Evolutionary conservation across 1,140 invertebrate genomes (phyloP).

Genomic region (Brachionus asplanchnoidis): DNA sequence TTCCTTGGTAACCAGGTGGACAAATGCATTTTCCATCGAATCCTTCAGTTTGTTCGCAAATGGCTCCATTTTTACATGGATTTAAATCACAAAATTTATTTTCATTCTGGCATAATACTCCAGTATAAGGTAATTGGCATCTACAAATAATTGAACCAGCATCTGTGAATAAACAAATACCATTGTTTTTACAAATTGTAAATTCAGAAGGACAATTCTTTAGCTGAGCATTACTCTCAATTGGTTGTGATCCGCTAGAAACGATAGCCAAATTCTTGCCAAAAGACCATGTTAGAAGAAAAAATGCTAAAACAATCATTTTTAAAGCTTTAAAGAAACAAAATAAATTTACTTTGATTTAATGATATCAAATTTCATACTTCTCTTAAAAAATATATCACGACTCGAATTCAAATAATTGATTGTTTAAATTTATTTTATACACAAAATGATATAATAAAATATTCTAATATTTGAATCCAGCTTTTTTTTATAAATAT

Average conservation of each 20-base stretch:
- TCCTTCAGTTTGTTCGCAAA: background rate
- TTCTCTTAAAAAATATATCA: too few species aligned
- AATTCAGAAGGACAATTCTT: background rate
- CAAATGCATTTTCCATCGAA: background rate
- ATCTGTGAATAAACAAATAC: background rate
- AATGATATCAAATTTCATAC: too few species aligned
- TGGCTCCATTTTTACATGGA: slow-evolving; percentile 34
- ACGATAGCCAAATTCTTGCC: too few species aligned
- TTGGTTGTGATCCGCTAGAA: background rate
- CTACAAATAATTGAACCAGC: background rate
- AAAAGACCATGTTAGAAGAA: too few species aligned
- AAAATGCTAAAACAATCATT: background rate
- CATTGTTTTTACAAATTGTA: background rate
- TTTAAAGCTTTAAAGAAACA: background rate
- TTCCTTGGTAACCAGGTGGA: background rate
- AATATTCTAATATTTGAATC: too few species aligned
- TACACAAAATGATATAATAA: too few species aligned
- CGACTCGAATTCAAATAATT: too few species aligned
- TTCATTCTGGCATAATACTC: background rate
- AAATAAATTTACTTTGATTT: too few species aligned
- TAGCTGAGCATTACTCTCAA: background rate
- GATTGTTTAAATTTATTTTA: too few species aligned
- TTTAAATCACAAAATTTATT: background rate
- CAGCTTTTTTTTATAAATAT: too few species aligned
- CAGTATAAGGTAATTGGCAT: background rate